Evolutionary conservation across 2,797 vertebrate genomes (phyloP), one percentile per base, ranked within the genome.

Genomic region (Anguilla pacifica): DNA sequence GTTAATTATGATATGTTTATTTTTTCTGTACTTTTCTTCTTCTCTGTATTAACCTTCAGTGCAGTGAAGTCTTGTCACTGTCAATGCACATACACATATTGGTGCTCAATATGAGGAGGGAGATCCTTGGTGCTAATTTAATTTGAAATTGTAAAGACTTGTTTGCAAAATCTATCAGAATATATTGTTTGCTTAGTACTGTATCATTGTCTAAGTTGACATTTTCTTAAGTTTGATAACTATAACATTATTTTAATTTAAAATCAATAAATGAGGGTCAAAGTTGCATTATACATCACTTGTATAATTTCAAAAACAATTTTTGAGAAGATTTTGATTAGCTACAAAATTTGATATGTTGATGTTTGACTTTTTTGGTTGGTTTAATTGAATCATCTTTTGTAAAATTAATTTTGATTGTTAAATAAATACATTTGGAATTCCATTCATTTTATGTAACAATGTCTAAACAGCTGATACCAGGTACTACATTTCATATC

Each of bases 111-210:
- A 84, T 89, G 39, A 82, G 82, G 70, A 35, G 86, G 72, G 55
- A 90, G 91, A 93, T 87, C 93, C 85, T 67, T 96, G 96, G 96
- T 96, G 96, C 95, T 97, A 96, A 96, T 95, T 96, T 95, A 95
- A 95, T 57, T 53, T 88, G 57, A 86, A 93, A 92, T 87, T 94
- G 90, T 94, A 93, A 91, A 92, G 89, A 89, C 53, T 81, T 84
- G 55, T 86, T 86, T 86, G 53, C 11, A 83, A 70, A 86, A 89
- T 59, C 89, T 90, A 49, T 94, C 87, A 90, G 93, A 93, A 92
- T 91, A 93, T 94, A 93, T 91, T 93, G 11, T 84, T 92, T 92
- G 94, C 90, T 93, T 95, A 94, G 92, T 93, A 94, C 91, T 94
- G 95, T 95, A 94, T 95, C 94, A 94, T 94, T 93, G 86, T 93